Conservation (phyloP, 2,888 invertebrate species). For the Autographa gamma region DNA sequence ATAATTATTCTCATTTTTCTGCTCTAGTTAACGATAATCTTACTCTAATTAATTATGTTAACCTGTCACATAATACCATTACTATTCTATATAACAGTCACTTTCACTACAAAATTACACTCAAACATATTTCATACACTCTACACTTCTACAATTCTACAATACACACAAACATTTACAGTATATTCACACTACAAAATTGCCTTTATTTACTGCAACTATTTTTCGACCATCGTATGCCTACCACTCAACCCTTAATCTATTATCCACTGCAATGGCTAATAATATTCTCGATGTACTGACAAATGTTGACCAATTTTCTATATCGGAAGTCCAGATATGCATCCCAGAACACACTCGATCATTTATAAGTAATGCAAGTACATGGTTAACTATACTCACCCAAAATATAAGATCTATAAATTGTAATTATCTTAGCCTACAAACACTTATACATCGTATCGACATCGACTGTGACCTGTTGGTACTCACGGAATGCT, state of each 20-base stretch:
- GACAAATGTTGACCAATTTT: constrained; percentile 2
- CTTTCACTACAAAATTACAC: no score
- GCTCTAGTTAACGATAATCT: background rate
- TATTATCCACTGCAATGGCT: background rate
- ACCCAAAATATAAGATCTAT: background rate
- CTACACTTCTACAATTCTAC: no score
- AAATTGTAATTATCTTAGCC: no score
- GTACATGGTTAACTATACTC: background rate
- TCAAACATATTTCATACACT: no score
- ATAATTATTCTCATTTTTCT: background rate
- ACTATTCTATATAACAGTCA: no score
- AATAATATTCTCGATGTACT: background rate
- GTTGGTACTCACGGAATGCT: background rate
- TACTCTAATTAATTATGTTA: background rate
- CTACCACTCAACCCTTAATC: background rate
- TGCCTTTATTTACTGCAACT: background rate
- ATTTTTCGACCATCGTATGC: background rate
- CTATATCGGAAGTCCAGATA: background rate
- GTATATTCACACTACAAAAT: no score
- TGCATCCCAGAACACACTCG: constrained; percentile 7
- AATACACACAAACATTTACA: no score
- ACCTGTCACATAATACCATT: no score
- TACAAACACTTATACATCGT: no score
- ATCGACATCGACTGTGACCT: background rate
- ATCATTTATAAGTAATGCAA: background rate